A percentile compares a stretch with the other conserved stretches of the same genome.
phyloP scores from a whole-genome alignment of 2,113 vertebrate species.

The Galeopterus variegatus region DNA sequence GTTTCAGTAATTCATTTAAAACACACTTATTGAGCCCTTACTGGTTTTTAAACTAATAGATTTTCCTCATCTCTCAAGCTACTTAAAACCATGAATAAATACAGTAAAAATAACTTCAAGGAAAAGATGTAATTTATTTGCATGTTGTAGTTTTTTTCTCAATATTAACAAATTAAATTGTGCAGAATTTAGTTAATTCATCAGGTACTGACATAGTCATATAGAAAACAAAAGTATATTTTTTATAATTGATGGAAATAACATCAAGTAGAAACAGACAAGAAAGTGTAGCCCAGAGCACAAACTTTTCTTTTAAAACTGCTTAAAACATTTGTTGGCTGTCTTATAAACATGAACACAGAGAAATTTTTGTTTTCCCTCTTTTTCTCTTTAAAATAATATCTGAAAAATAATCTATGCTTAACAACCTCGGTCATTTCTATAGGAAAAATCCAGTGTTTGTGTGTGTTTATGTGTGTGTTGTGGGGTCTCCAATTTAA shows the following conservation, averaged over 20 bases:
- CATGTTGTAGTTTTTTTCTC: neutral
- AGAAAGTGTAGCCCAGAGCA: neutral
- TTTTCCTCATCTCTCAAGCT: neutral
- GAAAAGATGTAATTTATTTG: neutral
- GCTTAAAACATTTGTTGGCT: neutral
- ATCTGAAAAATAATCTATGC: neutral
- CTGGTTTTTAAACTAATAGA: neutral
- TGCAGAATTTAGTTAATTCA: constrained; percentile 26
- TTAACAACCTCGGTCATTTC: neutral
- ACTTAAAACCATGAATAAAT: neutral
- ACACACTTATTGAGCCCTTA: neutral
- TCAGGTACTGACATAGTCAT: neutral
- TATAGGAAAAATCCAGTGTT: neutral
- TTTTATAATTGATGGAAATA: neutral
- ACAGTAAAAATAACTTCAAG: neutral
- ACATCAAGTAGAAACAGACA: constrained; percentile 11
- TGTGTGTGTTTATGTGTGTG: neutral
- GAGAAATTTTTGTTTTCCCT: neutral
- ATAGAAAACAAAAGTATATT: neutral
- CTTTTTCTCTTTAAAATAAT: constrained; percentile 37
- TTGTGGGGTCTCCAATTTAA: neutral
- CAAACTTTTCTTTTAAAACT: neutral
- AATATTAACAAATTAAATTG: neutral
- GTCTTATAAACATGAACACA: neutral
- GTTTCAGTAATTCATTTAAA: constrained; percentile 16